A percentile compares a stretch with the other conserved stretches of the same genome.
Conservation (phyloP, 2,797 vertebrate genomes). For the Mustela erminea region DNA sequence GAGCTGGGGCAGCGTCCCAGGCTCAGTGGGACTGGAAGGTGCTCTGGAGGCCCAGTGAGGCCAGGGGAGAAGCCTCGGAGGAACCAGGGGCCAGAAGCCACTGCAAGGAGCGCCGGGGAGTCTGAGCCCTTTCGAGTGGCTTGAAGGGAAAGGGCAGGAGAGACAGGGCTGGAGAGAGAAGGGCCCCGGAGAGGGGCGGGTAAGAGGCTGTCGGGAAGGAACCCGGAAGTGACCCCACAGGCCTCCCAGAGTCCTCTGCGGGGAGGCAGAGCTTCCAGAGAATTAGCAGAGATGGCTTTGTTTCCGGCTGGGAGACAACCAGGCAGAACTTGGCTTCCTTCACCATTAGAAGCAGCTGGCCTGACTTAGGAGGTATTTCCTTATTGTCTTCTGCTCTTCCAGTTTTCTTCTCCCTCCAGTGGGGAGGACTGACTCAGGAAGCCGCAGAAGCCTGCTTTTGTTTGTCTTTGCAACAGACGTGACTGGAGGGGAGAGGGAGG, state of each 20-base stretch:
- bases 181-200: background rate
- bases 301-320: background rate
- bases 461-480: background rate
- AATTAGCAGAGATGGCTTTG: background rate
- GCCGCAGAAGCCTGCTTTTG: background rate
- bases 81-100: background rate
- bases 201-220: background rate
- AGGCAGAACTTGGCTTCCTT: background rate
- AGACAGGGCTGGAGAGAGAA: background rate
- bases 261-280: background rate
- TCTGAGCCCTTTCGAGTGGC: background rate
- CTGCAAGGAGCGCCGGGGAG: accelerated
- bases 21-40: accelerated
- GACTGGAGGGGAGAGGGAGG: accelerated
- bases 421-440: background rate
- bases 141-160: background rate
- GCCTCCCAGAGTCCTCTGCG: background rate
- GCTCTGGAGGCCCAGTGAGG: background rate
- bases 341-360: background rate
- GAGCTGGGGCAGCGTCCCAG: background rate
- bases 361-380: background rate
- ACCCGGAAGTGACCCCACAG: background rate
- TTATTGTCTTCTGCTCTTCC: background rate
- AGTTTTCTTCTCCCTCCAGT: background rate
- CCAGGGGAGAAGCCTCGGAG: background rate